phyloP scores from a whole-genome alignment of 2,797 vertebrate species.

The Poecilia gillii region DNA sequence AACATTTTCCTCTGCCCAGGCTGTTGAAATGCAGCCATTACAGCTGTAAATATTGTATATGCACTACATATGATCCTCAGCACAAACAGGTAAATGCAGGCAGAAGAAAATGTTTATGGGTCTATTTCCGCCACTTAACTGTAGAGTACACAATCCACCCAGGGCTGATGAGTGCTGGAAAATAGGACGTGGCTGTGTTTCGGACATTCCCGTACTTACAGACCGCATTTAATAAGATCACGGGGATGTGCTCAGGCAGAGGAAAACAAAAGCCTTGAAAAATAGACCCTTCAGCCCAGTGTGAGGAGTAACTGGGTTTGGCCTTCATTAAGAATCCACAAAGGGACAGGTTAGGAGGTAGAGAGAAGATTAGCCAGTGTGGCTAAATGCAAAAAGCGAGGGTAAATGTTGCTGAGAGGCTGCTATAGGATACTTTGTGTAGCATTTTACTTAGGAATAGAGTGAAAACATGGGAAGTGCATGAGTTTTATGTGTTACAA shows the following conservation, averaged over 20 bases:
- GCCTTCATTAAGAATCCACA: constrained; percentile 61
- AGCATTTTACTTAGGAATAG: constrained; percentile 1
- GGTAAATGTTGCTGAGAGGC: constrained; percentile 45
- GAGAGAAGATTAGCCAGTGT: constrained; percentile 37
- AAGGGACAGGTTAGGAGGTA: constrained; percentile 49
- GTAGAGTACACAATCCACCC: constrained; percentile 45
- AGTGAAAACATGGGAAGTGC: not conserved
- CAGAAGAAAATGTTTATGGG: constrained; percentile 75
- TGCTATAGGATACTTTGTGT: constrained; percentile 35
- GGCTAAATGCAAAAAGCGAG: constrained; percentile 55
- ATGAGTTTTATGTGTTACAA: not conserved
- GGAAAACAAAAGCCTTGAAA: constrained; percentile 62
- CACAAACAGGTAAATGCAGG: constrained; percentile 74
- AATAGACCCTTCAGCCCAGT: constrained; percentile 53
- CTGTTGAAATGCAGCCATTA: constrained; percentile 16
- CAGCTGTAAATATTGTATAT: constrained; percentile 43
- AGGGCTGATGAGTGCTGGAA: constrained; percentile 71
- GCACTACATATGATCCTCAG: constrained; percentile 32
- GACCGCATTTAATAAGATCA: constrained; percentile 79
- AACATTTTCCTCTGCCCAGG: constrained; percentile 9
- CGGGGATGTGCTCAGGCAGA: constrained; percentile 40
- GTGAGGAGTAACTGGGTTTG: constrained; percentile 73
- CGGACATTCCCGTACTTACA: constrained; percentile 79
- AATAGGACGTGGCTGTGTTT: constrained; percentile 68
- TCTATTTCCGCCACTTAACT: constrained; percentile 77